A percentile compares a stretch with the other conserved stretches of the same genome.
These are phyloP conservation scores for Bombus impatiens DNA, from an alignment of 1,140 invertebrate species.

Conservation along the genomic window DNA sequence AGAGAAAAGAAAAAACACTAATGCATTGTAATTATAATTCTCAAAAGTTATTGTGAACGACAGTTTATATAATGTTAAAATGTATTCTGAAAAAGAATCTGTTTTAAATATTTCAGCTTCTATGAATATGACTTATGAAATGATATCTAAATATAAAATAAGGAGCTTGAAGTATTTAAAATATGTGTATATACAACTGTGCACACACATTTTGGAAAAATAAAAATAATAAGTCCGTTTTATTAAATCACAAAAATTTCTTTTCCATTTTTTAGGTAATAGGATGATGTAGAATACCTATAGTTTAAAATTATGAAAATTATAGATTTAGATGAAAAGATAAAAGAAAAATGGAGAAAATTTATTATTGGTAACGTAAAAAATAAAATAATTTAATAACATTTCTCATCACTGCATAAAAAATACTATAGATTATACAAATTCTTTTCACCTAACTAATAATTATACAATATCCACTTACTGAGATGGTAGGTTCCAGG, in stretches of 20 bases:
- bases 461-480: constrained; percentile 72
- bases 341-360: neutral
- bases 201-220: neutral
- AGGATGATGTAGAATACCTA: neutral
- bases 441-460: constrained; percentile 22
- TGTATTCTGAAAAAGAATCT: neutral
- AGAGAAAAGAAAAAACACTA: neutral
- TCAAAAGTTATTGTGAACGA: neutral
- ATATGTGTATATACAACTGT: neutral
- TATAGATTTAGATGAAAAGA: neutral
- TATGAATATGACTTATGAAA: neutral
- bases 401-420: neutral
- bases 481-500: constrained; percentile 72
- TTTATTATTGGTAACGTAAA: neutral
- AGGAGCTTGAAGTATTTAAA: neutral
- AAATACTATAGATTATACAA: constrained; percentile 1
- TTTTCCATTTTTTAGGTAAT: neutral
- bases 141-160: neutral
- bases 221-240: neutral
- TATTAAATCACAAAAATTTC: neutral
- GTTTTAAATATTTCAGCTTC: neutral
- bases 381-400: constrained; percentile 8
- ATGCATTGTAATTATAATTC: neutral
- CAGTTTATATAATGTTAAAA: neutral
- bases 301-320: neutral